These are phyloP conservation scores for Semaprochilodus insignis DNA, from an alignment of 2,797 vertebrate species.

Conservation along the genomic window DNA sequence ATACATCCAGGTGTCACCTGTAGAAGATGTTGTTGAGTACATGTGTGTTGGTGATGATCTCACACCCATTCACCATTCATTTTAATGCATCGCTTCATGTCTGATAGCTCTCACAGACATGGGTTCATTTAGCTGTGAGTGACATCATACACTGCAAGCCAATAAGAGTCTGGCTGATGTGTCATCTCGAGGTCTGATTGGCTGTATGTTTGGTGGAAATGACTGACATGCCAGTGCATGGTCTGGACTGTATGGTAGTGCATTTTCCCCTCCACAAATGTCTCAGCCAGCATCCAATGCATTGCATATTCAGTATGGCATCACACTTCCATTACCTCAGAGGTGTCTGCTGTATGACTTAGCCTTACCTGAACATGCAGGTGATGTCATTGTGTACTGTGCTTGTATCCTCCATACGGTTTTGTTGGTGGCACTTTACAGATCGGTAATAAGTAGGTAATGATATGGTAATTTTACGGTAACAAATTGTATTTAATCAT, in stretches of 20 bases:
- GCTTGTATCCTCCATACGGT: background rate
- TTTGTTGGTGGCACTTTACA: too few relatives aligned
- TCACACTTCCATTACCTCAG: background rate
- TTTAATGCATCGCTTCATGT: constrained; percentile 35
- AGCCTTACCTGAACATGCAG: background rate
- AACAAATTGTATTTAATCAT: too few relatives aligned
- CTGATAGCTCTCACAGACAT: constrained; percentile 34
- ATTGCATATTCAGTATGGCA: constrained; percentile 16
- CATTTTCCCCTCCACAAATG: constrained; percentile 41
- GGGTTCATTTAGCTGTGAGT: constrained; percentile 40
- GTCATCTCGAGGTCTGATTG: constrained; percentile 59
- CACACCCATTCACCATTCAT: background rate
- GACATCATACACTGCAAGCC: constrained; percentile 66
- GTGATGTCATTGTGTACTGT: background rate
- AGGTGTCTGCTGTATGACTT: background rate
- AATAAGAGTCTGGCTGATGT: constrained; percentile 55
- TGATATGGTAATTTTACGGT: too few relatives aligned
- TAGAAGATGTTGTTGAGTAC: background rate
- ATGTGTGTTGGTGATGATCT: background rate
- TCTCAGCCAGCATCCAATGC: constrained; percentile 27
- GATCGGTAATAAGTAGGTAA: too few relatives aligned
- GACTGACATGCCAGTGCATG: constrained; percentile 54
- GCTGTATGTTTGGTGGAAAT: constrained; percentile 42
- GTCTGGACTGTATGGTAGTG: constrained; percentile 46
- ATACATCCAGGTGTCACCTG: background rate